A percentile compares a stretch with the other conserved stretches of the same genome.
Evolutionary conservation across 2,888 invertebrate genomes (phyloP).

Genomic region (Hypena proboscidalis): DNA sequence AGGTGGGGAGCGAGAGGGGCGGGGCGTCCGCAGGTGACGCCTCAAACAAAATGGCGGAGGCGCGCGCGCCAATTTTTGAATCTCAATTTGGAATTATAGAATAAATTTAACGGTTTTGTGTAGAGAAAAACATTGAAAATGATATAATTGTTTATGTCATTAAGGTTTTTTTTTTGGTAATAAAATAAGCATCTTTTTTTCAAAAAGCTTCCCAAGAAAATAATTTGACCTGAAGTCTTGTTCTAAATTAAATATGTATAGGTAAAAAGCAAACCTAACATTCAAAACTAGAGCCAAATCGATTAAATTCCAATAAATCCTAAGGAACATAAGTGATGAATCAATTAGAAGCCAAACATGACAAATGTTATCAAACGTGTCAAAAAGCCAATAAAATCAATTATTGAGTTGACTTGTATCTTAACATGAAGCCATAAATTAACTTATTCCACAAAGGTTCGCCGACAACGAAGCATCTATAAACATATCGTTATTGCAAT

Average conservation of each 20-base stretch:
- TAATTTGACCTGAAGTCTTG: too few species aligned
- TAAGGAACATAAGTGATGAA: slow-evolving; percentile 15
- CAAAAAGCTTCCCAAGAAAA: too few species aligned
- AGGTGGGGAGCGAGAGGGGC: slow-evolving; percentile 82
- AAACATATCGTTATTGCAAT: slow-evolving; percentile 85
- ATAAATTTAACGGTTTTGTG: slow-evolving; percentile 9
- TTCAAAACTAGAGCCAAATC: too few species aligned
- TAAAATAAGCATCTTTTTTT: too few species aligned
- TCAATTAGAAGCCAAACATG: slow-evolving; percentile 30
- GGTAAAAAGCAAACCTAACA: too few species aligned
- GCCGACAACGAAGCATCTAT: slow-evolving; percentile 68
- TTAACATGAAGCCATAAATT: slow-evolving; percentile 60
- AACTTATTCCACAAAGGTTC: slow-evolving; percentile 63
- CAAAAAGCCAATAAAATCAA: slow-evolving; percentile 55
- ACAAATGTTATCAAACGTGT: slow-evolving; percentile 44
- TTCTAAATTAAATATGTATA: too few species aligned
- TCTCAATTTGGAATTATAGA: slow-evolving; percentile 47
- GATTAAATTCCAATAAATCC: background rate
- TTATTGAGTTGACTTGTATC: slow-evolving; percentile 46
- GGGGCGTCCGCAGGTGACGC: slow-evolving; percentile 82
- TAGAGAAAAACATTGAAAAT: background rate
- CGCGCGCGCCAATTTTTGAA: slow-evolving; percentile 85
- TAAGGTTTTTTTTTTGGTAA: too few species aligned
- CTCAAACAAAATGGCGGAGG: slow-evolving; percentile 86
- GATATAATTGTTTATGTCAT: background rate